Conservation (phyloP, 2,888 invertebrate genomes). For the Drosophila borealis region DNA sequence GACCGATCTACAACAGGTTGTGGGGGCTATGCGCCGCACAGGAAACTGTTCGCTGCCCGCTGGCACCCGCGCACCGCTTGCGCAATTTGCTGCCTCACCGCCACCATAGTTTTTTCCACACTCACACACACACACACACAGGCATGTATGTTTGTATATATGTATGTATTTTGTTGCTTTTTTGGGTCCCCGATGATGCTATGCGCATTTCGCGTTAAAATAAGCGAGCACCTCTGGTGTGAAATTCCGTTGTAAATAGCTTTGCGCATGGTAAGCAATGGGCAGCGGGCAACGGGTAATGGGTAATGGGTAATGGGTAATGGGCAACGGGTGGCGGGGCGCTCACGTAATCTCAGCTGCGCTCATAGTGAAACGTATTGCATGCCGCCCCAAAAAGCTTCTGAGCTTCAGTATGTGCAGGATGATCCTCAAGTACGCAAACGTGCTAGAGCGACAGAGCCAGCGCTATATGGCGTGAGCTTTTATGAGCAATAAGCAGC, state of each 20-base stretch:
- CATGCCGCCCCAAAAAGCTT: constrained; percentile 30
- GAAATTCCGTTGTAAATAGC: constrained; percentile 69
- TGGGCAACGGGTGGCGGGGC: not conserved
- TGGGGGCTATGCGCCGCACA: constrained; percentile 46
- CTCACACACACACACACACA: not conserved
- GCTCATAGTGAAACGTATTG: constrained; percentile 4
- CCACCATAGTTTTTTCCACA: constrained; percentile 32
- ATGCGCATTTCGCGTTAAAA: constrained; percentile 64
- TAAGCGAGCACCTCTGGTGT: constrained; percentile 64
- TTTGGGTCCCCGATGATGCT: constrained; percentile 51
- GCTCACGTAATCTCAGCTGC: constrained; percentile 27
- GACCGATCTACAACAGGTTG: constrained; percentile 59
- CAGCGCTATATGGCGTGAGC: constrained; percentile 10
- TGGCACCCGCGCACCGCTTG: constrained; percentile 27
- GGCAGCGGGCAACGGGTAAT: not conserved
- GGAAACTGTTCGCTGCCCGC: constrained; percentile 37
- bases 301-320: not conserved
- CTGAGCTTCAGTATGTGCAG: constrained; percentile 10
- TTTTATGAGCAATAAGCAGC: constrained; percentile 9
- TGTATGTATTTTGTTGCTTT: constrained; percentile 25
- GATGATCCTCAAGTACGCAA: constrained; percentile 17
- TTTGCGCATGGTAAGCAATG: constrained; percentile 21
- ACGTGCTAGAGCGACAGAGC: not conserved
- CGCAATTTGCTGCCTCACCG: constrained; percentile 48
- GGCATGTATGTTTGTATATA: not conserved